phyloP scores from a whole-genome alignment of 2,888 invertebrate species.

The Acutogordius australiensis region DNA sequence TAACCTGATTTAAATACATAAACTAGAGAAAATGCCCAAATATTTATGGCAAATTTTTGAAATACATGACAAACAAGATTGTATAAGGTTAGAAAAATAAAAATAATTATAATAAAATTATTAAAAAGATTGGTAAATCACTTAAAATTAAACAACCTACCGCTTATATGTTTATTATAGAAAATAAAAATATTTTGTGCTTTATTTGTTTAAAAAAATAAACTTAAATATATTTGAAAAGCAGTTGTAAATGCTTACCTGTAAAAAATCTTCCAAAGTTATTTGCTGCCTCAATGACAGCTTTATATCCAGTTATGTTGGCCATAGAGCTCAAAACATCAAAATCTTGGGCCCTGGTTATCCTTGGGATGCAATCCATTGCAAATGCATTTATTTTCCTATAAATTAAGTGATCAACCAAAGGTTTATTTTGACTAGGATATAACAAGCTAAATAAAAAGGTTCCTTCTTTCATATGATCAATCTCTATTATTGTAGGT shows the following conservation, averaged over 20 bases:
- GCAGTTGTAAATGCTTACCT: conserved; percentile 33
- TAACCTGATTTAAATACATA: too few relatives aligned
- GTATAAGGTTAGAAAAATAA: too few relatives aligned
- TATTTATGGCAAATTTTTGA: too few relatives aligned
- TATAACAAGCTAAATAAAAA: conserved; percentile 53
- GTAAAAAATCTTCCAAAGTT: conserved; percentile 65
- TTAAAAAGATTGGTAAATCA: too few relatives aligned
- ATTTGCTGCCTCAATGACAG: conserved; percentile 58
- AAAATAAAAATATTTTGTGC: too few relatives aligned
- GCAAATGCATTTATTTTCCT: conserved; percentile 47
- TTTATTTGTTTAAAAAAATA: too few relatives aligned
- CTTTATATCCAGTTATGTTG: conserved; percentile 56
- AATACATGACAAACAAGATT: too few relatives aligned
- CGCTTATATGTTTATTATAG: too few relatives aligned
- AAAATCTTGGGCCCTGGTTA: conserved; percentile 58
- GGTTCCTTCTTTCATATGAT: conserved; percentile 34
- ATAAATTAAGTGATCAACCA: conserved; percentile 38
- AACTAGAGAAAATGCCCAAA: too few relatives aligned
- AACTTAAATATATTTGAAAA: too few relatives aligned
- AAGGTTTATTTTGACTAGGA: conserved; percentile 46
- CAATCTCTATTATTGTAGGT: conserved; percentile 36
- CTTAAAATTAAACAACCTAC: too few relatives aligned
- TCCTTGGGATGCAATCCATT: conserved; percentile 63
- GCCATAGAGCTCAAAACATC: conserved; percentile 70
- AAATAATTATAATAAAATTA: too few relatives aligned